Evolutionary conservation across 2,888 invertebrate species (phyloP), one percentile per base, ranked within the genome.

Genomic region (Latrodectus elegans): DNA sequence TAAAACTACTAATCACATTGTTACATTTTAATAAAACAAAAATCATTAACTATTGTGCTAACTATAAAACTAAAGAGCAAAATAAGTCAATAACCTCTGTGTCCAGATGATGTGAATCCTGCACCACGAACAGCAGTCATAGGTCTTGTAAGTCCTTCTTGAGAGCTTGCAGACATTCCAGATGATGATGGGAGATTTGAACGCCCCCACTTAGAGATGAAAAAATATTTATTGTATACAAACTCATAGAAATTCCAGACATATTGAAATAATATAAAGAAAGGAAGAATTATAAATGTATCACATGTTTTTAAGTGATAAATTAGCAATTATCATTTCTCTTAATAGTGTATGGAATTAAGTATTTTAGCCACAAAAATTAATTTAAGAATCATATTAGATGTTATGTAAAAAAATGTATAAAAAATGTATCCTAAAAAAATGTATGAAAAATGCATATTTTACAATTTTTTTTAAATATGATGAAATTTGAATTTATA

Each of bases 81-180:
- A 38, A 38, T 38, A 38, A 38, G 38, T 38, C 55, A 55, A 55
- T 55, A 26, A 90, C 89, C 91, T 93, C 94, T 90, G 92, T 94
- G 91, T 49, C 93, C 93, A 75, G 94, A 94, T 2, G 97, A 97
- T 8, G 97, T 97, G 92, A 97, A 99, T 0, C 99, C 99, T 51
- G 97, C 99, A 11, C 97, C 99, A 84, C 97, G 94, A 65, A 99
- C 97, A 2, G 99, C 99, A 4, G 99, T 99, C 94, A 99, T 98
- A 0, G 99, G 99, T 84, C 99, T 91, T 38, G 93, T 93, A 8
- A 90, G 90, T 38, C 92, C 77, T n/a, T 89, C 88, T 82, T 89
- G 87, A 26, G 89, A 89, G 55, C 60, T 85, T 15, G 76, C 64
- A 49, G 84, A 72, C 6, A 81, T n/a, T n/a, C 84, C 81, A 22